Percentiles rank a stretch among this genome's conserved stretches.
These are phyloP conservation scores for Plebejus anna DNA, from an alignment of 2,888 invertebrate genomes.

Conservation along the genomic window DNA sequence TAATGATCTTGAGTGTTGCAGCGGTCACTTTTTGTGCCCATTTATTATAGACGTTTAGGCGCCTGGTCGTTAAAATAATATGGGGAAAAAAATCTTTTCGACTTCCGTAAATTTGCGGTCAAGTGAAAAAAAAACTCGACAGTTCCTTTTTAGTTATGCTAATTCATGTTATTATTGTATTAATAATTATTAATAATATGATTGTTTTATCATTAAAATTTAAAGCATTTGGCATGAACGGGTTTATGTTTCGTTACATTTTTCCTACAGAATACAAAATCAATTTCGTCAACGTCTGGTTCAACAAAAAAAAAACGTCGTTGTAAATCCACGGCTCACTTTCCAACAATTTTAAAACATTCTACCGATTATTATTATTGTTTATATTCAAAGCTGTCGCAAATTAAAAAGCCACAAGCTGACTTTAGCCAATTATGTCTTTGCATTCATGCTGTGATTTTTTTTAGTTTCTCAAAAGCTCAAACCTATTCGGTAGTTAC, in stretches of 20 bases:
- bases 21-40: neutral
- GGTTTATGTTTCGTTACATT: too few relatives aligned
- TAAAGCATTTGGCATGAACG: too few relatives aligned
- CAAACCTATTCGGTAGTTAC: slow-evolving; percentile 4
- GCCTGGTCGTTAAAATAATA: slow-evolving; percentile 13
- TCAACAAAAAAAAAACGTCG: neutral
- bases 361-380: neutral
- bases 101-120: neutral
- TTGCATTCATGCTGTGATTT: neutral
- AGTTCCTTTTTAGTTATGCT: too few relatives aligned
- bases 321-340: neutral
- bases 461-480: neutral
- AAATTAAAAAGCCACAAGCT: neutral
- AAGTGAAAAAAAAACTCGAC: neutral
- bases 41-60: slow-evolving; percentile 6
- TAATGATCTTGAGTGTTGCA: neutral
- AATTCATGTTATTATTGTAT: too few relatives aligned
- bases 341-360: neutral
- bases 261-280: too few relatives aligned
- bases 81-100: neutral
- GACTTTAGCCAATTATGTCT: neutral
- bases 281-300: neutral
- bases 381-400: neutral
- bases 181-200: too few relatives aligned
- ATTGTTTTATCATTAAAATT: too few relatives aligned